Evolutionary conservation across 2,113 vertebrate species (phyloP).

Genomic region (Otocyon megalotis): DNA sequence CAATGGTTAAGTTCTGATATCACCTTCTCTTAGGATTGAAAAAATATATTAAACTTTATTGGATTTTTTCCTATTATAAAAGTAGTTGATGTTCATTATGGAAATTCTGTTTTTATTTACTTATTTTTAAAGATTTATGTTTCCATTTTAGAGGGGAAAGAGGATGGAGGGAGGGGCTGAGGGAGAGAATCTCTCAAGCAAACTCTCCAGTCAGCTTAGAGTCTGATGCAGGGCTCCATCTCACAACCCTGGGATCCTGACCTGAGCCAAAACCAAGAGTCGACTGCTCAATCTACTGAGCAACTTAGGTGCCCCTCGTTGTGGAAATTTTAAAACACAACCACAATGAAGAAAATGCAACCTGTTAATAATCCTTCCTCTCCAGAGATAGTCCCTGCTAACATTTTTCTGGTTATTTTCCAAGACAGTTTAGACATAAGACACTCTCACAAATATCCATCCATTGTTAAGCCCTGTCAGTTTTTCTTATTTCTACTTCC

Average conservation of each 20-base stretch:
- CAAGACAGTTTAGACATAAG: neutral
- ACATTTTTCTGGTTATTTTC: neutral
- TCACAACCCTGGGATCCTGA: neutral
- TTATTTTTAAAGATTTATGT: neutral
- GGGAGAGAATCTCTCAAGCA: neutral
- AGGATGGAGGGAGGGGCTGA: neutral
- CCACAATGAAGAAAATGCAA: slow-evolving; percentile 39
- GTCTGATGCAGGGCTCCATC: neutral
- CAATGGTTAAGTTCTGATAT: neutral
- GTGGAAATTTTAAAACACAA: neutral
- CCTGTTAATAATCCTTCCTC: neutral
- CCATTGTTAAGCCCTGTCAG: neutral
- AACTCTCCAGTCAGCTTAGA: neutral
- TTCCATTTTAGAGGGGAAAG: neutral
- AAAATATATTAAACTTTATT: neutral
- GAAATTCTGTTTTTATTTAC: neutral
- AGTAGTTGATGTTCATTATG: neutral
- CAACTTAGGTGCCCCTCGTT: neutral
- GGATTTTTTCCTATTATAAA: neutral
- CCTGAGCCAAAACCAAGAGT: neutral
- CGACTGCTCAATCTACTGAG: neutral
- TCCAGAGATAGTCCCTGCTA: neutral
- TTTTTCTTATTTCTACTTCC: slow-evolving; percentile 16
- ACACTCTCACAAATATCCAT: neutral
- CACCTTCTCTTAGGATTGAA: neutral